These are phyloP conservation scores for Stegophylla sp. DNA, from an alignment of 2,888 invertebrate species.

Conservation along the genomic window DNA sequence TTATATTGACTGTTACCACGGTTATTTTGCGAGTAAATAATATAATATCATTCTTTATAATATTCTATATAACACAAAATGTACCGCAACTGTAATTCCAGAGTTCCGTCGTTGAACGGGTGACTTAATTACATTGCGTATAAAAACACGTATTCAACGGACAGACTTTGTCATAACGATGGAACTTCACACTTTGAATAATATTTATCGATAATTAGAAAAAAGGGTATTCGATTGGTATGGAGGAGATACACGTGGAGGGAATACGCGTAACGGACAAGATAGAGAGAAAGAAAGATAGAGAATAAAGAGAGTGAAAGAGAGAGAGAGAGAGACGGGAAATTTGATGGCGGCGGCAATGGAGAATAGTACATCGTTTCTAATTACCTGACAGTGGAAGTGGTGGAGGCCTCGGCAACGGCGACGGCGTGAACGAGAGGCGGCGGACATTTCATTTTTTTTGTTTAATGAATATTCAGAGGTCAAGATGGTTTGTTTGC, in stretches of 20 bases:
- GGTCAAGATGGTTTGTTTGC: conserved; percentile 42
- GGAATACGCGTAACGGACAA: background rate
- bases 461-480: conserved; percentile 51
- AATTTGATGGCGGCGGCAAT: background rate
- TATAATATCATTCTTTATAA: background rate
- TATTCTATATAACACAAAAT: background rate
- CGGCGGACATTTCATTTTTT: background rate
- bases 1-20: no score
- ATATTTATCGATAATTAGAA: background rate
- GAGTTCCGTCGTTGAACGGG: background rate
- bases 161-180: background rate
- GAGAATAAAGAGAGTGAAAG: no score
- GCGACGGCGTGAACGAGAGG: background rate
- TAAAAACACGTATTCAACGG: background rate
- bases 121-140: background rate
- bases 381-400: conserved; percentile 13
- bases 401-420: background rate
- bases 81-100: no score
- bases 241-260: background rate
- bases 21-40: background rate
- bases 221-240: background rate
- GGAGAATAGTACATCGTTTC: conserved; percentile 28
- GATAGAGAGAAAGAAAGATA: no score
- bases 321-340: background rate
- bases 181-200: conserved; percentile 3